phyloP scores from a whole-genome alignment of 2,888 invertebrate species.

The Reticulitermes lucifugus region DNA sequence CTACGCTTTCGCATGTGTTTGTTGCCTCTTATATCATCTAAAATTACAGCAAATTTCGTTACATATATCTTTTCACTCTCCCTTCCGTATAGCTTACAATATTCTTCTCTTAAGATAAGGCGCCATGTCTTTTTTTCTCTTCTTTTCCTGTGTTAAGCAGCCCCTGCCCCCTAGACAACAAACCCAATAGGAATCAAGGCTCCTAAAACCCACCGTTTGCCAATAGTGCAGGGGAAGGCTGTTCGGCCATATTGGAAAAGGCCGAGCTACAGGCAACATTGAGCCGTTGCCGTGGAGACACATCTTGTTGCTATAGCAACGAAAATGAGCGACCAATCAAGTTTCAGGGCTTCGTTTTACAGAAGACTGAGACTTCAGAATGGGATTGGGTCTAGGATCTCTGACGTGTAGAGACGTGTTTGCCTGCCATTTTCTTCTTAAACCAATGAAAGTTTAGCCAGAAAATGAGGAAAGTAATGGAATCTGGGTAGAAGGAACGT shows the following conservation, averaged over 20 bases:
- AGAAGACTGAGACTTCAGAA: neutral
- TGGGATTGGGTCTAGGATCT: neutral
- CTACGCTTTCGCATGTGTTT: neutral
- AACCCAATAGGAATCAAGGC: neutral
- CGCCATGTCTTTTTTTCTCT: neutral
- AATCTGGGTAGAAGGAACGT: neutral
- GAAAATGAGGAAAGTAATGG: neutral
- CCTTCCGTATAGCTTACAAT: neutral
- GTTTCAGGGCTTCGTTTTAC: neutral
- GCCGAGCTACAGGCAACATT: neutral
- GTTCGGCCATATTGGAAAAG: slow-evolving; percentile 8
- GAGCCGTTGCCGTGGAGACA: neutral
- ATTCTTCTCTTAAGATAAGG: neutral
- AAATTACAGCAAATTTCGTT: slow-evolving; percentile 19
- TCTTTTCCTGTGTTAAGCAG: neutral
- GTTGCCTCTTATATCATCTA: slow-evolving; percentile 21
- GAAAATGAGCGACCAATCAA: neutral
- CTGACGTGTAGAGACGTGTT: neutral
- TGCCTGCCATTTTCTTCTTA: neutral
- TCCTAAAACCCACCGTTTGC: neutral
- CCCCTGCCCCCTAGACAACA: neutral
- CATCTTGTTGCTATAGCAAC: slow-evolving; percentile 2
- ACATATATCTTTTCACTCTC: neutral
- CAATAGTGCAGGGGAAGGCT: neutral
- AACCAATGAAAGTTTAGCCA: neutral